Percentiles rank a stretch among this genome's conserved stretches.
Evolutionary conservation across 2,888 invertebrate species (phyloP).

Genomic region (Drosophila quinaria): DNA sequence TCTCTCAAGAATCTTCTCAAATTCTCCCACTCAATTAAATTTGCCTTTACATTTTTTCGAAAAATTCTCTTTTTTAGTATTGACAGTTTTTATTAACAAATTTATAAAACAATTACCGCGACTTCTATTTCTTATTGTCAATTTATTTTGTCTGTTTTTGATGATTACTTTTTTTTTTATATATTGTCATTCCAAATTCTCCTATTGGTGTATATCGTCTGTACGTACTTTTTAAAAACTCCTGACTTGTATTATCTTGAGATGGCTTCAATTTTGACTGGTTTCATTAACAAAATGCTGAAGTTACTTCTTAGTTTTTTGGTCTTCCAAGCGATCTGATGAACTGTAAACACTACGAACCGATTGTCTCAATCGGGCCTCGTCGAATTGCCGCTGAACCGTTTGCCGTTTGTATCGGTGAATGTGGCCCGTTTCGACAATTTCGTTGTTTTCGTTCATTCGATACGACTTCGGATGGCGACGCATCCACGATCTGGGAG

Average conservation of each 20-base stretch:
- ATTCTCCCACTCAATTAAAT: too few species aligned
- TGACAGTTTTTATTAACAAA: too few species aligned
- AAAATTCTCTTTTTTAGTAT: too few species aligned
- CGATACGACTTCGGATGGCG: slow-evolving; percentile 40
- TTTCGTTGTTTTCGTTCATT: neutral
- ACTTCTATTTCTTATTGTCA: too few species aligned
- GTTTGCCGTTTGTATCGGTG: slow-evolving; percentile 30
- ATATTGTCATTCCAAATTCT: neutral
- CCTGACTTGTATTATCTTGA: neutral
- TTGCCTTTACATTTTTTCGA: too few species aligned
- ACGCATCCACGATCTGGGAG: slow-evolving; percentile 42
- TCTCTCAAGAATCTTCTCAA: neutral
- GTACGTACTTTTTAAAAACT: neutral
- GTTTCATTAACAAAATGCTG: slow-evolving; percentile 25
- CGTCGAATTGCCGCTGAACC: neutral
- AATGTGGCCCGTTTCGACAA: neutral
- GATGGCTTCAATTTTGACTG: neutral
- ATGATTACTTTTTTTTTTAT: too few species aligned
- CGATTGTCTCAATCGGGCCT: slow-evolving; percentile 4
- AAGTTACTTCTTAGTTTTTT: neutral
- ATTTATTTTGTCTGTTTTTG: too few species aligned
- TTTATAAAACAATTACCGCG: too few species aligned
- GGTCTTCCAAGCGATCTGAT: too few species aligned
- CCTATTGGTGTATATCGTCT: neutral
- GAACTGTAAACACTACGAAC: neutral